phyloP scores from a whole-genome alignment of 2,888 invertebrate genomes.

The Bellardia pandia region DNA sequence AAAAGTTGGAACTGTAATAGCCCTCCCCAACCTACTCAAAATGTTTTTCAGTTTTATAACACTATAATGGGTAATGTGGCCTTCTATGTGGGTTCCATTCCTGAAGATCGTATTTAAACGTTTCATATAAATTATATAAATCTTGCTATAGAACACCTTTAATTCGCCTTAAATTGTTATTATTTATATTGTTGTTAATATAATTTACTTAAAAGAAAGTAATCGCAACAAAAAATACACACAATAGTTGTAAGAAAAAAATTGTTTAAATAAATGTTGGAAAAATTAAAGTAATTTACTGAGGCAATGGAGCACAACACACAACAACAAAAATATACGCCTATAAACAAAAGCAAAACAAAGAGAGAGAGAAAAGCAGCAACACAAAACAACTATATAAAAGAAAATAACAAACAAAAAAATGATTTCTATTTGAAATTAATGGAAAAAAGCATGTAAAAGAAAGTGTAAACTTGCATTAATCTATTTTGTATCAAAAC shows the following conservation, averaged over 20 bases:
- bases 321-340: conserved; percentile 36
- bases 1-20: not conserved
- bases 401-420: conserved; percentile 46
- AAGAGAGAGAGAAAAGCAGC: conserved; percentile 14
- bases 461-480: conserved; percentile 71
- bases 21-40: no score
- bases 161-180: conserved; percentile 26
- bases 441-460: conserved; percentile 55
- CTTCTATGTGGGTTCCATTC: no score
- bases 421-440: conserved; percentile 62
- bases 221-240: conserved; percentile 41
- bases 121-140: not conserved
- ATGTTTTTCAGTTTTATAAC: no score
- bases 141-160: not conserved
- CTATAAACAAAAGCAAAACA: conserved; percentile 33
- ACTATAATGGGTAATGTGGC: no score
- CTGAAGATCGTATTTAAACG: no score
- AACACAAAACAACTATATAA: conserved; percentile 12
- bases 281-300: conserved; percentile 78
- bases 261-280: conserved; percentile 59
- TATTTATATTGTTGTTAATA: conserved; percentile 41
- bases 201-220: conserved; percentile 66
- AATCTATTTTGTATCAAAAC: conserved; percentile 54
- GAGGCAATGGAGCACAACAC: conserved; percentile 81
- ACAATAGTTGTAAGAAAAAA: conserved; percentile 34